These are phyloP conservation scores for Troglohyphantes excavatus DNA, from an alignment of 2,888 invertebrate genomes.

Conservation along the genomic window DNA sequence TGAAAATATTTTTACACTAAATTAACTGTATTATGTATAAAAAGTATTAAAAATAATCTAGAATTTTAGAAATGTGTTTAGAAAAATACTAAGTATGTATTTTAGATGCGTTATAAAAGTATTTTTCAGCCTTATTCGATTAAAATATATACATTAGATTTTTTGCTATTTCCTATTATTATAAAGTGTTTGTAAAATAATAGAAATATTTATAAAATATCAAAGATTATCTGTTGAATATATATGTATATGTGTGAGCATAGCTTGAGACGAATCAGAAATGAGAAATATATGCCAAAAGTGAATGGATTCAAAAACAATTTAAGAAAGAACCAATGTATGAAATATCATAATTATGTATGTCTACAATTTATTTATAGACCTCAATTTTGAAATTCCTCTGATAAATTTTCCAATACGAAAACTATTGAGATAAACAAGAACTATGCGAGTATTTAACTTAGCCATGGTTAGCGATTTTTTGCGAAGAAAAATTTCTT, in stretches of 20 bases:
- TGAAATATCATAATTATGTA: too few relatives aligned
- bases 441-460: too few relatives aligned
- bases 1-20: slow-evolving; percentile 1
- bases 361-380: too few relatives aligned
- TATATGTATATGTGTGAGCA: background rate
- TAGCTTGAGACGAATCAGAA: background rate
- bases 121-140: slow-evolving; percentile 4
- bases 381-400: too few relatives aligned
- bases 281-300: background rate
- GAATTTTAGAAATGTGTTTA: background rate
- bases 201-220: slow-evolving; percentile 4
- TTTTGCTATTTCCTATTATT: background rate
- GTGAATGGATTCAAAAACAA: background rate
- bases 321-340: too few relatives aligned
- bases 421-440: too few relatives aligned
- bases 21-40: background rate
- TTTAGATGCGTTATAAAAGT: background rate
- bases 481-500: too few relatives aligned
- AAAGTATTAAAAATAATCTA: background rate
- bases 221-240: background rate
- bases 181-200: background rate
- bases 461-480: too few relatives aligned
- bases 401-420: too few relatives aligned
- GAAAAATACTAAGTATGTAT: background rate
- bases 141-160: background rate